These are phyloP conservation scores for Nudaria mundana DNA, from an alignment of 2,888 invertebrate genomes.

Conservation along the genomic window DNA sequence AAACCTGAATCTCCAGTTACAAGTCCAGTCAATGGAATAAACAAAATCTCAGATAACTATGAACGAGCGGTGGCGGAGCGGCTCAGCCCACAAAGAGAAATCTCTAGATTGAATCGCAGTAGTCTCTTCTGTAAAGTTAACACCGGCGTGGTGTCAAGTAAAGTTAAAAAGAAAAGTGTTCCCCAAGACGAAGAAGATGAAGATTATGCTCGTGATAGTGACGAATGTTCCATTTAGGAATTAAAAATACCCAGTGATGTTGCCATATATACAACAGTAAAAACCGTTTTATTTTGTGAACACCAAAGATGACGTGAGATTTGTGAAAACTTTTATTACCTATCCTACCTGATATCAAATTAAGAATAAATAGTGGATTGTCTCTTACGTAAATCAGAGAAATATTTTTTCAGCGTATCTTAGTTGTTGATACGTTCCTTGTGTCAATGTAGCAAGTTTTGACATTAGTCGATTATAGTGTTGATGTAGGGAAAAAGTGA, in stretches of 20 bases:
- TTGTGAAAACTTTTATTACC: slow-evolving; percentile 29
- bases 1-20: slow-evolving; percentile 55
- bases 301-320: slow-evolving; percentile 64
- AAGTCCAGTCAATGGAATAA: slow-evolving; percentile 67
- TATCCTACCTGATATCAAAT: slow-evolving; percentile 30
- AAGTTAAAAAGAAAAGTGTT: slow-evolving; percentile 51
- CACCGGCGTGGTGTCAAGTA: slow-evolving; percentile 67
- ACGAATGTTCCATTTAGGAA: slow-evolving; percentile 83
- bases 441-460: slow-evolving; percentile 50
- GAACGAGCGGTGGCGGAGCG: slow-evolving; percentile 71
- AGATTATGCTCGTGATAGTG: slow-evolving; percentile 80
- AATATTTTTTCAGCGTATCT: slow-evolving; percentile 76
- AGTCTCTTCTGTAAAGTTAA: slow-evolving; percentile 70
- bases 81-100: slow-evolving; percentile 63
- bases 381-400: slow-evolving; percentile 53
- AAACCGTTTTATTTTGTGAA: slow-evolving; percentile 44
- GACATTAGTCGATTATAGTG: slow-evolving; percentile 30
- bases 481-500: slow-evolving; percentile 31
- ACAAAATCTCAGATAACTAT: slow-evolving; percentile 76
- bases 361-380: slow-evolving; percentile 42
- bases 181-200: slow-evolving; percentile 70
- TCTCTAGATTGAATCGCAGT: slow-evolving; percentile 58
- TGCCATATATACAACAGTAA: slow-evolving; percentile 35
- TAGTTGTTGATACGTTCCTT: slow-evolving; percentile 70
- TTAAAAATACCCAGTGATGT: slow-evolving; percentile 29